A percentile compares a stretch with the other conserved stretches of the same genome.
Evolutionary conservation across 2,888 invertebrate species (phyloP).

Genomic region (Tinea semifulvella): DNA sequence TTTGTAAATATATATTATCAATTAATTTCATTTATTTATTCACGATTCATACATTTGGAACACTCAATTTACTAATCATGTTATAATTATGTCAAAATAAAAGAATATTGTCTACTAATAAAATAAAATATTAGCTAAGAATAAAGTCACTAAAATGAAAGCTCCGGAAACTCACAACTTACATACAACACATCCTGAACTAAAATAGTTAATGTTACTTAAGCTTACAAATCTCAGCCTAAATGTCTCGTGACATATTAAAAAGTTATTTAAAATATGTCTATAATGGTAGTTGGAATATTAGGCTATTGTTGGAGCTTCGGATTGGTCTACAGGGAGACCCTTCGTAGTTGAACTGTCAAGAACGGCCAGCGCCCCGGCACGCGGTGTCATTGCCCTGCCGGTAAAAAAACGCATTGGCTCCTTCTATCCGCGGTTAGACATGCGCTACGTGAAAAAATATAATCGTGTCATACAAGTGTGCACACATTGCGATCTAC

Average conservation of each 20-base stretch:
- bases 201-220: too few relatives aligned
- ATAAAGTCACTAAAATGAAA: too few relatives aligned
- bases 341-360: constrained; percentile 64
- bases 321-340: constrained; percentile 20
- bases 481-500: not conserved
- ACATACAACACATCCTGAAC: too few relatives aligned
- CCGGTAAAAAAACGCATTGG: constrained; percentile 61
- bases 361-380: constrained; percentile 64
- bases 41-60: too few relatives aligned
- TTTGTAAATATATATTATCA: too few relatives aligned
- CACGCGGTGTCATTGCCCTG: constrained; percentile 56
- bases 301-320: constrained; percentile 10
- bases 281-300: not conserved
- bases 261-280: constrained; percentile 9
- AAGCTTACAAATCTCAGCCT: too few relatives aligned
- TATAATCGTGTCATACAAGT: constrained; percentile 9
- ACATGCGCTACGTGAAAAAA: constrained; percentile 23
- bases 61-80: too few relatives aligned
- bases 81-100: too few relatives aligned
- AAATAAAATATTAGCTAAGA: too few relatives aligned
- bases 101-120: too few relatives aligned
- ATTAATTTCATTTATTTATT: too few relatives aligned
- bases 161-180: too few relatives aligned
- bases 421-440: constrained; percentile 41
- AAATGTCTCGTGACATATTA: not conserved